These are phyloP conservation scores for Pocillopora verrucosa DNA, from an alignment of 64 coral and sea anemone species.

Conservation along the genomic window DNA sequence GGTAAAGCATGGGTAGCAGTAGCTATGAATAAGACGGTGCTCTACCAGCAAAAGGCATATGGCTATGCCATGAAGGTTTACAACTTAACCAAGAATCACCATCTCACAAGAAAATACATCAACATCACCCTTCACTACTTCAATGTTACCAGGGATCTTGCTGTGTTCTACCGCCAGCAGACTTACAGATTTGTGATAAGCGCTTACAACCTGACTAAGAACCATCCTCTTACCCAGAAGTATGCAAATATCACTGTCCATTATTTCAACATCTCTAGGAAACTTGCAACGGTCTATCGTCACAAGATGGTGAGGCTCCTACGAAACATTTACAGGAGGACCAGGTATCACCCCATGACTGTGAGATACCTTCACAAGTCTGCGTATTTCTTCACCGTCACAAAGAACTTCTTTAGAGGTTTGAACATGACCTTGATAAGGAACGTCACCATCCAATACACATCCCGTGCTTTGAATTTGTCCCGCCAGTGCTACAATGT, in stretches of 20 bases:
- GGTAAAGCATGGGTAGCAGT: conserved; percentile 4
- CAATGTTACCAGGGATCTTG: conserved; percentile 47
- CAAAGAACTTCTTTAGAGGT: conserved; percentile 41
- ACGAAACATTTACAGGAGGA: conserved; percentile 51
- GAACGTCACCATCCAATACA: conserved; percentile 41
- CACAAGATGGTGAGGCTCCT: conserved; percentile 4
- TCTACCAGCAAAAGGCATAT: conserved; percentile 54
- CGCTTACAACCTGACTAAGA: conserved; percentile 66
- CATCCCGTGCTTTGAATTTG: neutral
- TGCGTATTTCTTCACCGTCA: conserved; percentile 60
- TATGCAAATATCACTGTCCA: conserved; percentile 51
- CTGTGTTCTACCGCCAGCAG: conserved; percentile 11
- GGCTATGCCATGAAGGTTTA: conserved; percentile 45
- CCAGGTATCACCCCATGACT: conserved; percentile 45
- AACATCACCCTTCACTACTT: conserved; percentile 51
- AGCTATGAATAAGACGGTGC: conserved; percentile 7
- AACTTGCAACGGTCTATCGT: conserved; percentile 12
- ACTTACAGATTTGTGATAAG: conserved; percentile 39
- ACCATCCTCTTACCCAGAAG: conserved; percentile 37
- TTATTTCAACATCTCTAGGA: conserved; percentile 56
- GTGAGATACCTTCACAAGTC: conserved; percentile 40
- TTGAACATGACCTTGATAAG: conserved; percentile 56
- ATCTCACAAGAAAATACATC: conserved; percentile 25
- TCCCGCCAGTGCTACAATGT: conserved; percentile 12
- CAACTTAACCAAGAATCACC: conserved; percentile 63